Conservation (phyloP, 2,888 invertebrate species). For the Dolomedes plantarius region DNA sequence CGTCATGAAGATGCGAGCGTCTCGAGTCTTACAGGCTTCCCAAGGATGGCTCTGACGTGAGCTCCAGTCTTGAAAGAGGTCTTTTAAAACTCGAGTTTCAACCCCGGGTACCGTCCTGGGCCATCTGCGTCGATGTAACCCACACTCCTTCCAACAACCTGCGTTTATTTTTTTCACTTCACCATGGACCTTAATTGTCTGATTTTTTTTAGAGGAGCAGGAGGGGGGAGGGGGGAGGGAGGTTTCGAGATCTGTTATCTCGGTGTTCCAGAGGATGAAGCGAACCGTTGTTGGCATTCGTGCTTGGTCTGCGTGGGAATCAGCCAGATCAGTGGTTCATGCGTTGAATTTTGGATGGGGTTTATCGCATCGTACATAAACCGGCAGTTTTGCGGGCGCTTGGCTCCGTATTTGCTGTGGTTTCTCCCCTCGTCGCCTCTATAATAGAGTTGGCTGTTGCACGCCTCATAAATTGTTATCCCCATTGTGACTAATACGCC, state of each 20-base stretch:
- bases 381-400: background rate
- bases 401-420: background rate
- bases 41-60: background rate
- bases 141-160: slow-evolving; percentile 66
- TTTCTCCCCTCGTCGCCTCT: background rate
- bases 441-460: background rate
- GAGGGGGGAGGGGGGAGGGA: background rate
- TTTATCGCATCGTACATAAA: background rate
- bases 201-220: slow-evolving; percentile 1
- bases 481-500: background rate
- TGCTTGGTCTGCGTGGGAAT: background rate
- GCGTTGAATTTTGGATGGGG: background rate
- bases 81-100: slow-evolving; percentile 12
- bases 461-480: background rate
- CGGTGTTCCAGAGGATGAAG: background rate
- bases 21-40: background rate
- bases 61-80: background rate
- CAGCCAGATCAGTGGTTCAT: background rate
- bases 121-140: slow-evolving; percentile 54
- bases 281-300: background rate
- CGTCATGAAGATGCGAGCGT: background rate
- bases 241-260: background rate
- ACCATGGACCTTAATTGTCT: slow-evolving; percentile 3
- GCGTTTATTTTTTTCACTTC: slow-evolving; percentile 24
- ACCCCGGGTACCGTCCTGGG: slow-evolving; percentile 13